phyloP scores from a whole-genome alignment of 37 sponge, comb jelly and placozoan genomes.

The Spongilla lacustris region DNA sequence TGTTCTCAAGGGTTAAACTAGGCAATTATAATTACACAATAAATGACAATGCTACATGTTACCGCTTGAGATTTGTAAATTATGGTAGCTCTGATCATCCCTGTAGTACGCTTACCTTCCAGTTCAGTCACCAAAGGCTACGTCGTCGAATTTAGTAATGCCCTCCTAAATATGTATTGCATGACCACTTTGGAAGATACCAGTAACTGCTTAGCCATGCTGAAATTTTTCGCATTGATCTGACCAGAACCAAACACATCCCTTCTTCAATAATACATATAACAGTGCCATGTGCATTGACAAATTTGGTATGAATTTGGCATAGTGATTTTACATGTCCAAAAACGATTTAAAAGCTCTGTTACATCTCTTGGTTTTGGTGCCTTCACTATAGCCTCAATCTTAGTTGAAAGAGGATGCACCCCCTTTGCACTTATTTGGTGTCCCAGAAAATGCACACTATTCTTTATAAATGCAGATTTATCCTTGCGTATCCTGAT shows the following conservation, averaged over 20 bases:
- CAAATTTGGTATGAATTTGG: slow-evolving; percentile 25
- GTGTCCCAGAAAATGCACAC: slow-evolving; percentile 50
- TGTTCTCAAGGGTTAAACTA: too few relatives aligned
- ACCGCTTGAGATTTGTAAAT: too few relatives aligned
- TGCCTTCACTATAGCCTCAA: neutral
- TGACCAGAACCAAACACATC: slow-evolving; percentile 19
- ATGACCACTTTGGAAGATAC: neutral
- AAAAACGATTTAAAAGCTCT: slow-evolving; percentile 22
- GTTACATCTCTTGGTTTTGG: slow-evolving; percentile 15
- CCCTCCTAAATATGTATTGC: too few relatives aligned
- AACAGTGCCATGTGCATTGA: slow-evolving; percentile 10
- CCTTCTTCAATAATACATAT: neutral
- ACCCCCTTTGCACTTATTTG: slow-evolving; percentile 9
- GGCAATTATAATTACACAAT: too few relatives aligned
- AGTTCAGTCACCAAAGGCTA: too few relatives aligned
- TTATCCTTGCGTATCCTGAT: slow-evolving; percentile 8
- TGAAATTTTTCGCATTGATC: neutral
- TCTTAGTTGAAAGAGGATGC: neutral
- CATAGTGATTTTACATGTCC: slow-evolving; percentile 29
- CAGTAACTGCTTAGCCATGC: neutral
- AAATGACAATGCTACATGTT: too few relatives aligned
- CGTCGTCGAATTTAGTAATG: too few relatives aligned
- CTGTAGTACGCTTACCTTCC: too few relatives aligned
- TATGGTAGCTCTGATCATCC: too few relatives aligned
- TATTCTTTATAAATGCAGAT: slow-evolving; percentile 5